Evolutionary conservation across 2,888 invertebrate species (phyloP), one percentile per base, ranked within the genome.

Genomic region (Pseudeuparius sepicola): DNA sequence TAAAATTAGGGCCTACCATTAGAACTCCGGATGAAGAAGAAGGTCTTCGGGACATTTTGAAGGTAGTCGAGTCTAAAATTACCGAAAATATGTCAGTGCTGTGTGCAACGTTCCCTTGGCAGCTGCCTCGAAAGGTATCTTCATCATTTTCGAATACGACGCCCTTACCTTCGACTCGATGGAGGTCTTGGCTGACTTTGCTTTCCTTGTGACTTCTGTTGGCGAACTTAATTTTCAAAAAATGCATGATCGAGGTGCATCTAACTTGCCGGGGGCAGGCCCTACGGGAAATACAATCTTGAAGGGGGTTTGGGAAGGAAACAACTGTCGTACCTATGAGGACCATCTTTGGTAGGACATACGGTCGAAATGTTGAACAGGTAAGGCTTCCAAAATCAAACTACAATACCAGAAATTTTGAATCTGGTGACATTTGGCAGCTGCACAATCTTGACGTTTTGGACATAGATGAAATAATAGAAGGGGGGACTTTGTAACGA

Each of bases 1-100:
- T 85, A 71, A 96, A 98, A 74, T 98, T 98, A 61, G 97, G 97
- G 55, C 98, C 97, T 57, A 98, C 97, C 96, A 98, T 97, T 60
- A 97, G 78, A 57, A 94, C 87, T 61, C 81, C 85, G 57, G 83
- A 82, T 61, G 83, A 78, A 63, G 82, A 81, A 56, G 83, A 82
- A 33, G 20, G n/a, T n/a, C n/a, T n/a, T n/a, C n/a, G n/a, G n/a
- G n/a, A n/a, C n/a, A n/a, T n/a, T n/a, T n/a, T n/a, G n/a, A n/a
- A n/a, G n/a, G n/a, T n/a, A n/a, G n/a, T 20, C n/a, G 20, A 20
- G 6, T 20, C 20, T 20, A 20, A 20, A 20, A 20, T 7, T 7
- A 20, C 20, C n/a, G n/a, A n/a, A n/a, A n/a, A n/a, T n/a, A n/a
- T n/a, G n/a, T n/a, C n/a, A n/a, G n/a, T n/a, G n/a, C n/a, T n/a